Base-by-base conservation (phyloP, 2,113 vertebrate genomes). In the Poicephalus meyeri region DNA sequence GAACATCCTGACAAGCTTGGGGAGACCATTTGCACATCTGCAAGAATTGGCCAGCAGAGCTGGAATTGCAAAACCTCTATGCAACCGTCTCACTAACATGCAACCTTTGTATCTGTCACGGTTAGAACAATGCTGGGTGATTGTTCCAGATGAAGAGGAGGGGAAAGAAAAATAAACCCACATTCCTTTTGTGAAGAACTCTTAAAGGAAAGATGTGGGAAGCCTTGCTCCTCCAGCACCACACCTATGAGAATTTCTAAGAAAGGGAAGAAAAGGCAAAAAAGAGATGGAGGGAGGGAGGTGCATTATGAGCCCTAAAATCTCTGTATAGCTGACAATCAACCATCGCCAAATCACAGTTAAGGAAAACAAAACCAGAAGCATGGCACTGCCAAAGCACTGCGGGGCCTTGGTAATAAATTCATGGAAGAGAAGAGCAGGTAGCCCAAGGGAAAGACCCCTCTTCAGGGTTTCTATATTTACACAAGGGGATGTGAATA, bases 201-300 rank as follows among this genome's bases (percentile, higher is more conserved):
- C 69, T 37, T 76, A 41, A 86, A 95, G 69, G 81, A 74, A 94
- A 96, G 88, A 78, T 73, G 84, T 90, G 86, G 95, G 82, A 89
- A 93, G 91, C 72, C 74, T 80, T 78, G 78, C 86, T 97, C 79
- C 73, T 96, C 81, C 88, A 86, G 88, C 90, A 95, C 87, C 95
- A 91, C 64, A 91, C 79, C 79, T 35, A 8, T 29, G 52, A 79
- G 76, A 92, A 74, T 39, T 74, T 81, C 88, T 91, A 88, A 88
- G 69, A 60, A 66, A 53, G 35, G 39, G 23, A 66, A 80, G 42
- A 37, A 53, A 46, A 82, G 65, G 73, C 29, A 81, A 46, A 86
- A 77, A 77, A 81, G 65, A 25, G 60, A 44, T 18, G 5, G 56
- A 79, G 33, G 8, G 31, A 91, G 24, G 7, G 4, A 73, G 61